These are phyloP conservation scores for Chorisops tibialis DNA, from an alignment of 2,888 invertebrate species.

Conservation along the genomic window DNA sequence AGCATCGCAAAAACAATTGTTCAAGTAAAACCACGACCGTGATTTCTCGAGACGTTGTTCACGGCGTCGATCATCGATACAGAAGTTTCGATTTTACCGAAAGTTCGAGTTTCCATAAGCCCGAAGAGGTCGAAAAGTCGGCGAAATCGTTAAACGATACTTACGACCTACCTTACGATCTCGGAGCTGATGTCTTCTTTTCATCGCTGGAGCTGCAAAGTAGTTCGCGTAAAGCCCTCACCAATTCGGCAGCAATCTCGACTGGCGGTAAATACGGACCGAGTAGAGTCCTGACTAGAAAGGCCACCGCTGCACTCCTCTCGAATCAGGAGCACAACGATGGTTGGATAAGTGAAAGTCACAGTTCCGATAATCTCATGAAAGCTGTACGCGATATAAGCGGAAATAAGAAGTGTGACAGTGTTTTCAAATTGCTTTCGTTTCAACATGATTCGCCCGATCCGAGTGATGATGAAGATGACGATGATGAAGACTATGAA, in stretches of 20 bases:
- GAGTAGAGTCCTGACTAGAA: slow-evolving; percentile 53
- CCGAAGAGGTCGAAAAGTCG: slow-evolving; percentile 42
- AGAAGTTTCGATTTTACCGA: slow-evolving; percentile 43
- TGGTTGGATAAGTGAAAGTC: slow-evolving; percentile 42
- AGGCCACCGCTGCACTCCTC: slow-evolving; percentile 50
- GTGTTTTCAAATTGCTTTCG: slow-evolving; percentile 45
- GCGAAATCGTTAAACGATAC: slow-evolving; percentile 45
- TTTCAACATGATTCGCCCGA: slow-evolving; percentile 44
- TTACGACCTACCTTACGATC: slow-evolving; percentile 57
- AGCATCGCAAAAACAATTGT: slow-evolving; percentile 74
- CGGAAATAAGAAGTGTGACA: slow-evolving; percentile 57
- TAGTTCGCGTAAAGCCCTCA: slow-evolving; percentile 55
- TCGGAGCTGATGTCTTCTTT: slow-evolving; percentile 83
- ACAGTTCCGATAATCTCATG: slow-evolving; percentile 54
- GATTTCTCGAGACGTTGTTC: slow-evolving; percentile 33
- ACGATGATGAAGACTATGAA: slow-evolving; percentile 49
- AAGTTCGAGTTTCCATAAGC: slow-evolving; percentile 32
- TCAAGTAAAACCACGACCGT: slow-evolving; percentile 45
- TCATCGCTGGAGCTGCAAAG: slow-evolving; percentile 77
- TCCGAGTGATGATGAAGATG: slow-evolving; percentile 46
- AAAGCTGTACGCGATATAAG: slow-evolving; percentile 65
- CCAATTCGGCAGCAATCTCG: slow-evolving; percentile 34
- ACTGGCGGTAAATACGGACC: slow-evolving; percentile 38
- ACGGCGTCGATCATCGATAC: slow-evolving; percentile 42
- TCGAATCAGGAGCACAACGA: slow-evolving; percentile 45